These are phyloP conservation scores for Chymomyza costata DNA, from an alignment of 1,140 invertebrate species.

Conservation along the genomic window DNA sequence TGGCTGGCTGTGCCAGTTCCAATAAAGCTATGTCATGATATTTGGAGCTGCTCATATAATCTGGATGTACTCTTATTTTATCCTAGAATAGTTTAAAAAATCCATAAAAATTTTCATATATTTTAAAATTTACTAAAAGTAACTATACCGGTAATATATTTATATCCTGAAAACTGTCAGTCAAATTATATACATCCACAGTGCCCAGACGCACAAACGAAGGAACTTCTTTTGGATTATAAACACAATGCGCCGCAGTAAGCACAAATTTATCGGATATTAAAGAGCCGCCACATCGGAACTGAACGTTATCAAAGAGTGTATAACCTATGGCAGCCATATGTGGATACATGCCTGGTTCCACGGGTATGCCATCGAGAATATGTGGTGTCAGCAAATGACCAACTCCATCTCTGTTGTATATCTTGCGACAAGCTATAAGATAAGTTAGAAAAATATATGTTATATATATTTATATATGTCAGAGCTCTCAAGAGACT, in stretches of 20 bases:
- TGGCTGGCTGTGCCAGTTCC: slow-evolving; percentile 36
- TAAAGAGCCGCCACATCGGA: slow-evolving; percentile 76
- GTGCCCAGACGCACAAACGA: slow-evolving; percentile 52
- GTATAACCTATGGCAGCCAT: slow-evolving; percentile 62
- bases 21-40: slow-evolving; percentile 65
- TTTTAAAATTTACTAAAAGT: neutral
- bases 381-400: slow-evolving; percentile 42
- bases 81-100: slow-evolving; percentile 11
- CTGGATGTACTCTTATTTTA: slow-evolving; percentile 41
- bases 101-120: neutral
- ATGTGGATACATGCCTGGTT: slow-evolving; percentile 57
- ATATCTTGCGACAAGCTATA: slow-evolving; percentile 35
- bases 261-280: slow-evolving; percentile 75
- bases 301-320: slow-evolving; percentile 38
- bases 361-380: slow-evolving; percentile 47
- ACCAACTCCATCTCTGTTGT: neutral
- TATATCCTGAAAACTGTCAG: slow-evolving; percentile 32
- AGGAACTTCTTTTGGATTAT: slow-evolving; percentile 19
- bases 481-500: no score
- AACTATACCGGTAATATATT: slow-evolving; percentile 23
- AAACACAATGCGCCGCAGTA: slow-evolving; percentile 88
- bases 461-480: no score
- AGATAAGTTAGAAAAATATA: no score
- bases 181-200: slow-evolving; percentile 36
- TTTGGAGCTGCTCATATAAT: slow-evolving; percentile 44